Percentiles rank a stretch among this genome's conserved stretches.
Conservation (phyloP, 1,140 invertebrate species). For the Tetragnatha versicolor region DNA sequence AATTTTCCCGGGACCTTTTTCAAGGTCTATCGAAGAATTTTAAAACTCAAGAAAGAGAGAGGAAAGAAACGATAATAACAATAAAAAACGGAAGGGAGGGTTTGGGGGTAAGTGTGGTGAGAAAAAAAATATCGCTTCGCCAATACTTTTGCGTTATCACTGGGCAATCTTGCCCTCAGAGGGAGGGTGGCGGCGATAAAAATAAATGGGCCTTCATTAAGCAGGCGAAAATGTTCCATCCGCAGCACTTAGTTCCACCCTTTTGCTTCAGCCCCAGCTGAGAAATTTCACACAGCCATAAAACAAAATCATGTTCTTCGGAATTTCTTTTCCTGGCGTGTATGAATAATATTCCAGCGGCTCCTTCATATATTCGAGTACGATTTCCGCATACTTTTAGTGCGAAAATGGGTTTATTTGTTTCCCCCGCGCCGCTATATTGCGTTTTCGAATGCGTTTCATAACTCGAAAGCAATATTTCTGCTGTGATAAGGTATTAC, state of each 20-base stretch:
- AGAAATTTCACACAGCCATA: constrained; percentile 46
- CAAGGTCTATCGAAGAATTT: too few relatives aligned
- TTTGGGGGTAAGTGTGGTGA: background rate
- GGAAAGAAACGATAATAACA: too few relatives aligned
- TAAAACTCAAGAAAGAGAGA: too few relatives aligned
- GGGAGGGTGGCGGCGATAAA: constrained; percentile 15
- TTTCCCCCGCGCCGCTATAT: too few relatives aligned
- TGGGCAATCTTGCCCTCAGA: constrained; percentile 22
- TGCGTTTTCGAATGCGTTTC: too few relatives aligned
- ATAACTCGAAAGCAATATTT: too few relatives aligned
- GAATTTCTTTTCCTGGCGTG: constrained; percentile 33
- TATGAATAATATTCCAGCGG: background rate
- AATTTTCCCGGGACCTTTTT: too few relatives aligned
- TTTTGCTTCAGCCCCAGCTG: constrained; percentile 30
- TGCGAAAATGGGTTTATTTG: constrained; percentile 3
- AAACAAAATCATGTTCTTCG: constrained; percentile 44
- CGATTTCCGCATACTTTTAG: constrained; percentile 11
- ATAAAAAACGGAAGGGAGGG: background rate
- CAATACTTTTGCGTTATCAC: constrained; percentile 52
- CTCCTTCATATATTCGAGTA: constrained; percentile 17
- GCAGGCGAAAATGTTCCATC: constrained; percentile 47
- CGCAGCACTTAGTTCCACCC: constrained; percentile 38
- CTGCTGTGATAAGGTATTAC: too few relatives aligned
- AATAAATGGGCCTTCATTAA: constrained; percentile 54
- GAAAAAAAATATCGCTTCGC: constrained; percentile 47